phyloP scores from a whole-genome alignment of 2,888 invertebrate genomes.

The Ormyrus nitidulus region DNA sequence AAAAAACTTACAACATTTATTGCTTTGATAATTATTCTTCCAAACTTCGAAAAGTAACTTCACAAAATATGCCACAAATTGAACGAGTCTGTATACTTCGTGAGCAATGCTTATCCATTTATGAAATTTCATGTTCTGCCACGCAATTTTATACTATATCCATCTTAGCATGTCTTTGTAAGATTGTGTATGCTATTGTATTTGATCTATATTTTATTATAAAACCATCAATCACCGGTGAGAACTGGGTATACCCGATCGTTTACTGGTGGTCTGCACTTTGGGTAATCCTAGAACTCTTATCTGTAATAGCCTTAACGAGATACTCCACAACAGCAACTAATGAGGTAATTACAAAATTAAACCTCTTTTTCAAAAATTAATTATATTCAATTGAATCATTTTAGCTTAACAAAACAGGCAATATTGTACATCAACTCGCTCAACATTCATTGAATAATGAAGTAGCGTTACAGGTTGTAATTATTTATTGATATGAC shows the following conservation, averaged over 20 bases:
- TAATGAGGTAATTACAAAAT: constrained; percentile 1
- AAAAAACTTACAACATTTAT: background rate
- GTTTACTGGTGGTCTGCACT: background rate
- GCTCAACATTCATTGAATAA: background rate
- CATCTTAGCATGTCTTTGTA: background rate
- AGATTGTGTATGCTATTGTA: background rate
- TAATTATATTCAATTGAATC: background rate
- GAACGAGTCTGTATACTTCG: background rate
- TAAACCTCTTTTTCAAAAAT: background rate
- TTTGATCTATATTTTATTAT: constrained; percentile 1
- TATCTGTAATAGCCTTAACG: background rate
- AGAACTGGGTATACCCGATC: background rate
- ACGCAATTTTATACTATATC: constrained; percentile 1
- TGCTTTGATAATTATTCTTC: no score
- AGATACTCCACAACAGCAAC: background rate
- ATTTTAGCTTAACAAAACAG: constrained; percentile 1
- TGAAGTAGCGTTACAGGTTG: background rate
- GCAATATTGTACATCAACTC: background rate
- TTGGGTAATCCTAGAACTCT: background rate
- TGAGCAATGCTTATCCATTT: background rate
- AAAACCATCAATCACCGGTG: background rate
- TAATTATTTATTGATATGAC: background rate
- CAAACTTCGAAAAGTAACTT: no score
- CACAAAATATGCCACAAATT: background rate
- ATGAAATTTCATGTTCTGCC: background rate